Percentiles rank a stretch among this genome's conserved stretches.
Conservation (phyloP, 2,113 vertebrate genomes). For the Helogale parvula region DNA sequence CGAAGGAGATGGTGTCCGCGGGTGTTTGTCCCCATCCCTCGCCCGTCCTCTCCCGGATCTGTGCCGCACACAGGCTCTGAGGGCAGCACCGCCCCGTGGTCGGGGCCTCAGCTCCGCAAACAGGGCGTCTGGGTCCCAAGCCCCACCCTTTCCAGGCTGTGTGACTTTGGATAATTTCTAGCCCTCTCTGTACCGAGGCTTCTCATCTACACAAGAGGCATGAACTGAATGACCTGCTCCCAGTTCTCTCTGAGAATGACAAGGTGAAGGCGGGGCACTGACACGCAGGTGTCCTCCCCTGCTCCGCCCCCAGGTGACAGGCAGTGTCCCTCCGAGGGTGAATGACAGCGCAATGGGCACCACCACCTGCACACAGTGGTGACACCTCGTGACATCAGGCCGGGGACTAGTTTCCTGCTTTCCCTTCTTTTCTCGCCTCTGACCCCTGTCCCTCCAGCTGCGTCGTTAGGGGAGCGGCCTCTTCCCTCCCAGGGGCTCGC, state of each 20-base stretch:
- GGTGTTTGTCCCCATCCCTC: neutral
- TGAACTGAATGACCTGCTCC: neutral
- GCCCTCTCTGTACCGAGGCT: neutral
- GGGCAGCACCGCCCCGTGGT: neutral
- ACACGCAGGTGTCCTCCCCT: rapidly evolving
- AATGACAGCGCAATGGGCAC: neutral
- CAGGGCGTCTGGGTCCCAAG: neutral
- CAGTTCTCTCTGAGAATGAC: neutral
- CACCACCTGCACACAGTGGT: neutral
- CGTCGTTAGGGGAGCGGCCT: too few relatives aligned
- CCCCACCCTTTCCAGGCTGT: neutral
- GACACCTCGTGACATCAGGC: neutral
- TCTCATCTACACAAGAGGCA: neutral
- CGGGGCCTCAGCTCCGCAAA: rapidly evolving
- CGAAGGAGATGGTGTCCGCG: rapidly evolving
- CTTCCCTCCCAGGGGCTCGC: rapidly evolving
- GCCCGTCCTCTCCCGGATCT: neutral
- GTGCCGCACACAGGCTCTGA: rapidly evolving
- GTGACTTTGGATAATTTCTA: neutral
- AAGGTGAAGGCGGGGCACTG: neutral
- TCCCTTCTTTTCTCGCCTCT: too few relatives aligned
- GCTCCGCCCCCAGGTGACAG: neutral
- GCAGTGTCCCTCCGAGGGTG: neutral
- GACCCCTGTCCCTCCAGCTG: too few relatives aligned
- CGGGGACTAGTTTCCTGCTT: neutral